Percentiles rank a stretch among this genome's conserved stretches.
Evolutionary conservation across 2,113 vertebrate species (phyloP).

Genomic region (Oceanites oceanicus): DNA sequence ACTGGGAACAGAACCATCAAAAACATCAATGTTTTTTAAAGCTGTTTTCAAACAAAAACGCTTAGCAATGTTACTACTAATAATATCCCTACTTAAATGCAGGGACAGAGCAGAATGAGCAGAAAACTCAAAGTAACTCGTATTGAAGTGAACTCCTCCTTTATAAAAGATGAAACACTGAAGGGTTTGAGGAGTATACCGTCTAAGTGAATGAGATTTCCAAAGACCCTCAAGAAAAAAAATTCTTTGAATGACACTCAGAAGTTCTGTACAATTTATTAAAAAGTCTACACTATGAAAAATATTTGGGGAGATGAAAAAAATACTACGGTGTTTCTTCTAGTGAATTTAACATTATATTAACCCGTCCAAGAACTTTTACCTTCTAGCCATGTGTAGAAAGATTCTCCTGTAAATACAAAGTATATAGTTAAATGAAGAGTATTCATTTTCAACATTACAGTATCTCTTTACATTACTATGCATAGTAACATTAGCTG

Average conservation of each 20-base stretch:
- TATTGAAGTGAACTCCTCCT: not conserved
- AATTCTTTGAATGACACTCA: not conserved
- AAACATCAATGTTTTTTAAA: not conserved
- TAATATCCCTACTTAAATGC: not conserved
- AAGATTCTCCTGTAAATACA: constrained; percentile 84
- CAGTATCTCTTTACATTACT: not conserved
- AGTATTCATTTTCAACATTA: not conserved
- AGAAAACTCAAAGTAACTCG: not conserved
- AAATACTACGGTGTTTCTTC: not conserved
- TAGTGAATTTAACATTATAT: not conserved
- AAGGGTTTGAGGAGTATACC: not conserved
- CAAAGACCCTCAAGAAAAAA: not conserved
- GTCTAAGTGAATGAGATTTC: not conserved
- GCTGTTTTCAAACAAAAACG: not conserved
- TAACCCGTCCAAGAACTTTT: constrained; percentile 15
- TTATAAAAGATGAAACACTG: not conserved
- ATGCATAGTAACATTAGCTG: not conserved
- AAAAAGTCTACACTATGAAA: not conserved
- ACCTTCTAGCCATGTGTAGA: constrained; percentile 98
- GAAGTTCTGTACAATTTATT: not conserved
- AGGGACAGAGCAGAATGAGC: not conserved
- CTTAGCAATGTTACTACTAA: not conserved
- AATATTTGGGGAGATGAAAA: not conserved
- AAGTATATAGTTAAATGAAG: constrained; percentile 15
- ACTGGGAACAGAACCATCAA: not conserved